phyloP scores from a whole-genome alignment of 2,888 invertebrate species.

The Cheilosia scutellata region DNA sequence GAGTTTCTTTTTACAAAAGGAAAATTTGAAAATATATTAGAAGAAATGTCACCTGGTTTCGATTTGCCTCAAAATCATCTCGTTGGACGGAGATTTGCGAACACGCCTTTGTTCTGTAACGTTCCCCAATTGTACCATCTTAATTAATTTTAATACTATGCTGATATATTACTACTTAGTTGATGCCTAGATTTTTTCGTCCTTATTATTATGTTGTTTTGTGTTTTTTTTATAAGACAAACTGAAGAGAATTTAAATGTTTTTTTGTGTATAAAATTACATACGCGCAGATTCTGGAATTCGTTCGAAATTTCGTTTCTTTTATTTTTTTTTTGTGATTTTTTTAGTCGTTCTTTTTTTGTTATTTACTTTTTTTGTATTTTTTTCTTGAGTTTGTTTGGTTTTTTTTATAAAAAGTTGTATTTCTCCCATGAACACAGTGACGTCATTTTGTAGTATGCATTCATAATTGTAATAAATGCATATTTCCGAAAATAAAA shows the following conservation, averaged over 20 bases:
- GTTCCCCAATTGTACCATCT: conserved; percentile 67
- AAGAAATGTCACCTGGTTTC: conserved; percentile 55
- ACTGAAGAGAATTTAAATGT: conserved; percentile 39
- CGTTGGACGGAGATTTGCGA: conserved; percentile 73
- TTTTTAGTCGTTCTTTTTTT: conserved; percentile 52
- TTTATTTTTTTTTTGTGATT: conserved; percentile 55
- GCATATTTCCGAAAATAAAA: conserved; percentile 60
- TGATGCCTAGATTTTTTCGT: conserved; percentile 51
- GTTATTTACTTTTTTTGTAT: conserved; percentile 49
- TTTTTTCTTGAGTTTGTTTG: conserved; percentile 29
- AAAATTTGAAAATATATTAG: conserved; percentile 40
- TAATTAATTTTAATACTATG: conserved; percentile 66
- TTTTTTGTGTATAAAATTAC: conserved; percentile 67
- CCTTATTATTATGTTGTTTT: conserved; percentile 10
- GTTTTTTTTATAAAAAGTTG: conserved; percentile 58
- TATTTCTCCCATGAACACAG: conserved; percentile 67
- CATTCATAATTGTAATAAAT: conserved; percentile 61
- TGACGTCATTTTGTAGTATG: conserved; percentile 70
- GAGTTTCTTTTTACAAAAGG: conserved; percentile 57
- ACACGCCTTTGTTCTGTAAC: conserved; percentile 40
- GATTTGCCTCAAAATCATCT: conserved; percentile 68
- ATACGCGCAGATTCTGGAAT: conserved; percentile 68
- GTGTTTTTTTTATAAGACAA: conserved; percentile 25
- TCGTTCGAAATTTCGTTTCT: conserved; percentile 74
- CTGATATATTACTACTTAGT: conserved; percentile 71